A percentile compares a stretch with the other conserved stretches of the same genome.
Evolutionary conservation across 2,113 vertebrate species (phyloP).

Genomic region (Willisornis vidua): DNA sequence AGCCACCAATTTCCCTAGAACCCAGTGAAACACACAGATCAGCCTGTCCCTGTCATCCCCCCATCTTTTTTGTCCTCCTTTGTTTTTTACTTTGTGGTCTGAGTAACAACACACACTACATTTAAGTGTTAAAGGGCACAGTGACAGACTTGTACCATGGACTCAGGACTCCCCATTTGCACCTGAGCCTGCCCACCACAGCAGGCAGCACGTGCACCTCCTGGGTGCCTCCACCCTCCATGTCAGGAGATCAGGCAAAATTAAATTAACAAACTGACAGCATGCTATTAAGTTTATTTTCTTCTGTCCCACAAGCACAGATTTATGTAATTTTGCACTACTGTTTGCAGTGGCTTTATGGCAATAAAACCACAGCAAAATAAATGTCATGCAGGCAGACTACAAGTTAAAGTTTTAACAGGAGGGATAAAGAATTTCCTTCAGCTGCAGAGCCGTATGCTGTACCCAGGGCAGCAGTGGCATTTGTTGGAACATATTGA

Average conservation of each 20-base stretch:
- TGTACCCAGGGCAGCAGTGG: background rate
- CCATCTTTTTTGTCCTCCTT: too few species aligned
- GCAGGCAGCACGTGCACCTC: background rate
- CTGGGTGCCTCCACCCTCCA: rapidly evolving
- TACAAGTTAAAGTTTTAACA: background rate
- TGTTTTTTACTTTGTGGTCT: background rate
- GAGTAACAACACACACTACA: background rate
- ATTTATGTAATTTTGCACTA: background rate
- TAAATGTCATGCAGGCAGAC: background rate
- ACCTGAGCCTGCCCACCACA: background rate
- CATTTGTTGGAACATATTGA: conserved; percentile 45
- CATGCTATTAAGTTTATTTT: rapidly evolving
- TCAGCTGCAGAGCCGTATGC: background rate
- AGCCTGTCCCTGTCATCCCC: background rate
- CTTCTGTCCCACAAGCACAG: background rate
- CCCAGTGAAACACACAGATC: background rate
- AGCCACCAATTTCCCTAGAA: background rate
- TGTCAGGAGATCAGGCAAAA: rapidly evolving
- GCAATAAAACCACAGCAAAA: background rate
- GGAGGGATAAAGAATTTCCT: background rate
- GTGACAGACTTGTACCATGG: background rate
- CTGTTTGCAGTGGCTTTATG: rapidly evolving
- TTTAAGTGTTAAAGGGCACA: background rate
- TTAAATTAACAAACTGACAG: background rate
- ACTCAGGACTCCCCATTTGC: background rate